phyloP scores from a whole-genome alignment of 2,888 invertebrate genomes.

The Barypeithes pellucidus region DNA sequence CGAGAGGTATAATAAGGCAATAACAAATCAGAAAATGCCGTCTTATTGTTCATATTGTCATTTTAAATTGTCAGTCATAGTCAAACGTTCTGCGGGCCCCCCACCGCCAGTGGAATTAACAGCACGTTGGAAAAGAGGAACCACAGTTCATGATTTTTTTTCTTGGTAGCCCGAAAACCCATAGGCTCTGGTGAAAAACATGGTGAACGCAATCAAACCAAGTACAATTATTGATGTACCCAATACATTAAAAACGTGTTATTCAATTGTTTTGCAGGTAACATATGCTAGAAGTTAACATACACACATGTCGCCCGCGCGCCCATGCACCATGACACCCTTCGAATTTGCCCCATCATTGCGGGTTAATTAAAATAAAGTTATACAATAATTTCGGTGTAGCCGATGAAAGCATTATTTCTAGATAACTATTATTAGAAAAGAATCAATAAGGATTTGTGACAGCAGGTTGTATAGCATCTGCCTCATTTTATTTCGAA shows the following conservation, averaged over 20 bases:
- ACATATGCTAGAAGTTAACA: constrained; percentile 51
- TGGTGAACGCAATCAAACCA: too few relatives aligned
- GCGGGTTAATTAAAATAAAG: constrained; percentile 51
- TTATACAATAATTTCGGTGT: constrained; percentile 42
- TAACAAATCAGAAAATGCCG: too few relatives aligned
- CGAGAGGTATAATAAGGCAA: too few relatives aligned
- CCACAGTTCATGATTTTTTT: too few relatives aligned
- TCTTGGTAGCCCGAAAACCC: too few relatives aligned
- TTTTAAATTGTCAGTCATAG: too few relatives aligned
- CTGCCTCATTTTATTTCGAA: not conserved
- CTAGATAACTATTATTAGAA: constrained; percentile 32
- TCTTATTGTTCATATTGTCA: too few relatives aligned
- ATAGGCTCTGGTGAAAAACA: too few relatives aligned
- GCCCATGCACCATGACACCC: constrained; percentile 42
- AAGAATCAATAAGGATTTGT: constrained; percentile 16
- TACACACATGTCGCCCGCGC: constrained; percentile 45
- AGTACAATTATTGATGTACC: too few relatives aligned
- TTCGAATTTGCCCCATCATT: constrained; percentile 44
- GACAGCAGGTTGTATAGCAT: constrained; percentile 12
- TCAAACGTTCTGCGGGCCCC: too few relatives aligned
- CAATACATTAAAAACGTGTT: not conserved
- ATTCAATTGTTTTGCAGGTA: constrained; percentile 11
- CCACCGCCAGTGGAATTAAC: too few relatives aligned
- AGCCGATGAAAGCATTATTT: constrained; percentile 31
- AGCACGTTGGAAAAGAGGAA: too few relatives aligned